Base-by-base conservation (phyloP, 2,113 vertebrate genomes). In the Oostethus manadensis region DNA sequence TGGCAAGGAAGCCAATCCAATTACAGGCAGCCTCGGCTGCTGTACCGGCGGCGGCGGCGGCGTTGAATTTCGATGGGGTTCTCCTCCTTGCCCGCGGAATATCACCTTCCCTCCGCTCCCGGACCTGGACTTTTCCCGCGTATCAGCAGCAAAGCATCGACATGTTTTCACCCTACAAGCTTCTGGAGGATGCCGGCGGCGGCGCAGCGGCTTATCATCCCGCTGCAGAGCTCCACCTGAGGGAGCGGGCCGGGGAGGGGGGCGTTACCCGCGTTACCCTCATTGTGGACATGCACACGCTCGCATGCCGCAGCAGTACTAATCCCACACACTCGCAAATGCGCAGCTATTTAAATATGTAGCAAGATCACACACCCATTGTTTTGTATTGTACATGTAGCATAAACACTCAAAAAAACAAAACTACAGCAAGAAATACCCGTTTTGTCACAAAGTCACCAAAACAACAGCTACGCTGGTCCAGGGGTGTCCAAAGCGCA, bases 1-100 rank as follows among this genome's bases (percentile, higher is more conserved):
- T 82, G 88, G 91, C 91, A 91, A 85, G 61, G 63, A 56, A 88
- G 91, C 92, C 92, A 93, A 89, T 91, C 82, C 76, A 92, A 88
- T 92, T 93, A 91, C 75, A 68, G 87, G 83, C 87, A 89, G 83
- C 77, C 83, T 85, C 63, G 71, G 82, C 84, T 86, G 85, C 80
- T 83, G 29, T 33, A 4, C 5, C 29, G 29, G 5, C 8, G 3
- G 85, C 70, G 70, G 51, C 35, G 35, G 78, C 77, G 64, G 71
- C 83, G 81, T 80, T 85, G 83, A 87, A 89, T 86, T 88, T 89
- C 87, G 80, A 65, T 76, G 63, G 69, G 78, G 73, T 81, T 81
- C 73, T 76, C 68, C 76, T 74, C 61, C 62, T 62, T 68, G 20
- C 21, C 13, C 13, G 18, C 29, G 18, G 55, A 51, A 23, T 29